These are phyloP conservation scores for Tribolium freemani DNA, from an alignment of 2,888 invertebrate species.

Conservation along the genomic window DNA sequence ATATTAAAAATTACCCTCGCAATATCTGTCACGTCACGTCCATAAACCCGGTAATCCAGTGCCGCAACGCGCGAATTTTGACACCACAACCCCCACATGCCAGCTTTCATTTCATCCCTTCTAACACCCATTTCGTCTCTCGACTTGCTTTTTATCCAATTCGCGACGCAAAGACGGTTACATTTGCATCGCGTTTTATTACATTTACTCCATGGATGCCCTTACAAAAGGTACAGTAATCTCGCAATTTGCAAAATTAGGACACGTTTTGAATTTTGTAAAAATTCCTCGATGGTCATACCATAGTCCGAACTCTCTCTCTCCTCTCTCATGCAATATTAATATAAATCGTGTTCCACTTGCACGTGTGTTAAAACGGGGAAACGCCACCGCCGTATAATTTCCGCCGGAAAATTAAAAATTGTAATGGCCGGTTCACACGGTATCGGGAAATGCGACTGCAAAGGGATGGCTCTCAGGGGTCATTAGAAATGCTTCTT, in stretches of 20 bases:
- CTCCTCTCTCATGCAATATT: conserved; percentile 22
- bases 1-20: too few relatives aligned
- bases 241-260: conserved; percentile 2
- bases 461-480: background rate
- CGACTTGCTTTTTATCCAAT: background rate
- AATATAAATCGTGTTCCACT: conserved; percentile 27
- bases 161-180: background rate
- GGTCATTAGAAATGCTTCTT: too few relatives aligned
- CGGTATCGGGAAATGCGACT: background rate
- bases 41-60: too few relatives aligned
- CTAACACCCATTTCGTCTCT: background rate
- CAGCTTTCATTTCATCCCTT: background rate
- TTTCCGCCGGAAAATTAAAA: conserved; percentile 32
- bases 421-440: conserved; percentile 23
- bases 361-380: conserved; percentile 19
- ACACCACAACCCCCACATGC: too few relatives aligned
- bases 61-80: too few relatives aligned
- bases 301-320: conserved; percentile 3
- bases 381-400: conserved; percentile 21
- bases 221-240: background rate
- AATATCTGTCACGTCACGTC: too few relatives aligned
- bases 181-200: too few relatives aligned
- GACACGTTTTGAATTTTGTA: background rate
- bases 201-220: too few relatives aligned
- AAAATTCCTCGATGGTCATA: conserved; percentile 3